Evolutionary conservation across 2,888 invertebrate genomes (phyloP), one percentile per base, ranked within the genome.

Genomic region (Punctoribates punctum): DNA sequence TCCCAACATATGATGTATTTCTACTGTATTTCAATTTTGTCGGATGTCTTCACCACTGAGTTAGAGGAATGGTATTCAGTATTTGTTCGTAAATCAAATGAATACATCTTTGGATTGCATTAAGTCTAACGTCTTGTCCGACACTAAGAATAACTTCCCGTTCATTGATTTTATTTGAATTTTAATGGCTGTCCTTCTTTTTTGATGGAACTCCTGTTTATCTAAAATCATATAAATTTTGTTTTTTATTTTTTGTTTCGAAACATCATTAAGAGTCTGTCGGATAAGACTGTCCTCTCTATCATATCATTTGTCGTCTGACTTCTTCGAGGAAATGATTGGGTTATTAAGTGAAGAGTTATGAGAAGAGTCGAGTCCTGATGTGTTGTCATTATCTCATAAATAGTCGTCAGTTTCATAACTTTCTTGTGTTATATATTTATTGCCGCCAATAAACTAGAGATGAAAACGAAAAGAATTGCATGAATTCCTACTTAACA

Each of bases 361-460:
- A 60, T 60, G 60, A 51, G 51, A 51, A 11, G 60, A 60, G 23
- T 60, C 27, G 11, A 60, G 15, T 60, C 27, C 23, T 60, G 60
- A 60, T 60, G 60, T 60, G 42, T 5, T 29, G 60, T 60, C 60
- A 60, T 60, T 60, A 60, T 60, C 60, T 60, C 27, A 60, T 60
- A 60, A 60, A 27, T 60, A 60, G 60, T 60, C 60, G 29, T 60
- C 60, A 60, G 27, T 60, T 60, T 29, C 60, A 60, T 60, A 60
- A 60, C 13, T 20, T 11, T 60, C 57, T 57, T 57, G 25, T 57
- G 27, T 29, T 51, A 51, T 51, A 51, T 60, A 60, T 29, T 29
- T 60, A 60, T 60, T 60, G 60, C 27, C 17, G 17, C 15, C 60
- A 60, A 60, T 60, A 60, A 60, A 60, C 11, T 51, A 51, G 20